Evolutionary conservation across 2,888 invertebrate species (phyloP).

Genomic region (Ecdyonurus torrentis): DNA sequence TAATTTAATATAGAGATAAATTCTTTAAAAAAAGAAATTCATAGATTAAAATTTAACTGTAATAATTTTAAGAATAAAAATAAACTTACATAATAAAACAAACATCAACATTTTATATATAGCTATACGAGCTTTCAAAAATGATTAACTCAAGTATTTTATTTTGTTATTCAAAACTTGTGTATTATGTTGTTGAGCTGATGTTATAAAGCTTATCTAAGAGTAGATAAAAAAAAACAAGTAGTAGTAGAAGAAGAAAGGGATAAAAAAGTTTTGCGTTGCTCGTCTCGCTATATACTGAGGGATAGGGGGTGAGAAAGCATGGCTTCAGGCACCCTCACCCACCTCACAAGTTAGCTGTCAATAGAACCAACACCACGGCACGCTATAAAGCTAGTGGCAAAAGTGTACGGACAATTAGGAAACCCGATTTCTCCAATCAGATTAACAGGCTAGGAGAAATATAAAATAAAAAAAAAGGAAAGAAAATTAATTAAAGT

Average conservation of each 20-base stretch:
- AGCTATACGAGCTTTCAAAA: no score
- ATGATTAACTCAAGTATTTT: no score
- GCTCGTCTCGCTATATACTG: neutral
- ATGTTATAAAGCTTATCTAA: no score
- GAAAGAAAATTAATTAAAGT: neutral
- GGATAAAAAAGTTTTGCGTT: neutral
- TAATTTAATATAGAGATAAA: no score
- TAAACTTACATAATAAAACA: no score
- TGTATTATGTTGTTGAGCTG: no score
- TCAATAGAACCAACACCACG: neutral
- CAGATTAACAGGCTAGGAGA: neutral
- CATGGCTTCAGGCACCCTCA: neutral
- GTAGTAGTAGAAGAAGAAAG: neutral
- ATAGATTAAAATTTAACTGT: no score
- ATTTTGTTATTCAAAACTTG: no score
- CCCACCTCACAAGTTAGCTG: no score
- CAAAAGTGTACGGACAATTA: neutral
- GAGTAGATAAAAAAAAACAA: neutral
- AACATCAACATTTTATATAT: no score
- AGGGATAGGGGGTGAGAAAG: neutral
- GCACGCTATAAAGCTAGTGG: neutral
- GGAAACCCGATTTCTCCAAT: slow-evolving; percentile 1
- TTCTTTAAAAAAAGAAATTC: no score
- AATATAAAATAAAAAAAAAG: neutral
- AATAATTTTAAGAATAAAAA: no score